A percentile compares a stretch with the other conserved stretches of the same genome.
Conservation (phyloP, 2,797 vertebrate species). For the Channallabes apus region DNA sequence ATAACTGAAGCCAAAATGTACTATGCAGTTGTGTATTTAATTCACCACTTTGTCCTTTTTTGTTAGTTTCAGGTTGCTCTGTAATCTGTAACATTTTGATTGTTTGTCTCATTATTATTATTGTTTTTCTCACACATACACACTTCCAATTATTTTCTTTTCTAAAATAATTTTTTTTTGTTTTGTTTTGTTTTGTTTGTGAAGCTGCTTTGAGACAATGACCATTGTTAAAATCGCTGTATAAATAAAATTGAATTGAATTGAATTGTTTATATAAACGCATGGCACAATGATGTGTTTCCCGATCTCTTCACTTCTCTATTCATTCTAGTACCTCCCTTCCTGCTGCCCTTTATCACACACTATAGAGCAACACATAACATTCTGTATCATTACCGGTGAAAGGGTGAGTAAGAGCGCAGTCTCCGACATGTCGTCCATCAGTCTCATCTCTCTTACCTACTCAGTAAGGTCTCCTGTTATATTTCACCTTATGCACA, state of each 20-base stretch:
- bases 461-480: slow-evolving; percentile 28
- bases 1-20: not conserved
- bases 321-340: not conserved
- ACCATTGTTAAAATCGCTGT: too few species aligned
- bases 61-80: not conserved
- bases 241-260: too few species aligned
- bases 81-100: not conserved
- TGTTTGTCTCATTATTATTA: too few species aligned
- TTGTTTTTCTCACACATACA: too few species aligned
- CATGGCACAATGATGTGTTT: not conserved
- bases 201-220: too few species aligned
- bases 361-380: not conserved
- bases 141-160: too few species aligned
- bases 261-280: slow-evolving; percentile 1
- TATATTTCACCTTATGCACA: slow-evolving; percentile 45
- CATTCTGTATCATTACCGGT: not conserved
- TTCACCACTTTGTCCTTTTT: not conserved
- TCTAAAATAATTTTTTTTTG: too few species aligned
- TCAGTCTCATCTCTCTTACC: not conserved
- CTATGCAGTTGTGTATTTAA: not conserved
- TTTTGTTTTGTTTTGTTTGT: too few species aligned
- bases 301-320: not conserved
- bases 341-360: not conserved
- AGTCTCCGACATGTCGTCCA: not conserved
- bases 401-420: not conserved